Evolutionary conservation across 1,140 invertebrate species (phyloP), one percentile per base, ranked within the genome.

Genomic region (Sipha flava): DNA sequence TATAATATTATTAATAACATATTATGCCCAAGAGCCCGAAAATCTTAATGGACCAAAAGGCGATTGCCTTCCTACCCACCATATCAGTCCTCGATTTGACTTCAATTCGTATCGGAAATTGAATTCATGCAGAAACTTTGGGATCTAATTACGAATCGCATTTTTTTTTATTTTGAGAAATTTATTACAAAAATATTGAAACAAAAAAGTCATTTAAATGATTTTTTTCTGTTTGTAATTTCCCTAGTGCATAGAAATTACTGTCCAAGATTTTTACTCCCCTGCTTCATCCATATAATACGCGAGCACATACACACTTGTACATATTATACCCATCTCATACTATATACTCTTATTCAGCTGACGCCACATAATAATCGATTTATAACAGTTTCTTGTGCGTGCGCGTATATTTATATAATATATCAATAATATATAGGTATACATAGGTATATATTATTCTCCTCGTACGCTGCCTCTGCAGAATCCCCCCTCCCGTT

Each of bases 211-310:
- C 52, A 57, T 77, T 77, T 57, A 43, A 40, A 77, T 77, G 40
- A 75, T 59, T 77, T 77, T 29, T 59, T 23, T 77, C 29, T 52
- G n/a, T 43, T 34, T 1, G 73, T 77, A 57, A 57, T 77, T 77
- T 77, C 73, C 73, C 73, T 21, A 54, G 73, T 77, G 73, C 73
- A 77, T 59, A 77, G 49, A 59, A 40, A 54, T 57, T 37, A 52
- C 45, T 21, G 47, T 70, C 37, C 23, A 23, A 23, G 66, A 70
- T 70, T 70, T 70, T 47, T 31, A 21, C 0, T 43, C 18, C 12
- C 21, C 21, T 64, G 47, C 40, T 29, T 43, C n/a, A n/a, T n/a
- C n/a, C n/a, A n/a, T n/a, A n/a, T n/a, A n/a, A n/a, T n/a, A n/a
- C 18, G 40, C 43, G n/a, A 26, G 12, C 29, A 54, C 21, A 57